Evolutionary conservation across 1,140 invertebrate species (phyloP).

Genomic region (Drosophila repletoides): DNA sequence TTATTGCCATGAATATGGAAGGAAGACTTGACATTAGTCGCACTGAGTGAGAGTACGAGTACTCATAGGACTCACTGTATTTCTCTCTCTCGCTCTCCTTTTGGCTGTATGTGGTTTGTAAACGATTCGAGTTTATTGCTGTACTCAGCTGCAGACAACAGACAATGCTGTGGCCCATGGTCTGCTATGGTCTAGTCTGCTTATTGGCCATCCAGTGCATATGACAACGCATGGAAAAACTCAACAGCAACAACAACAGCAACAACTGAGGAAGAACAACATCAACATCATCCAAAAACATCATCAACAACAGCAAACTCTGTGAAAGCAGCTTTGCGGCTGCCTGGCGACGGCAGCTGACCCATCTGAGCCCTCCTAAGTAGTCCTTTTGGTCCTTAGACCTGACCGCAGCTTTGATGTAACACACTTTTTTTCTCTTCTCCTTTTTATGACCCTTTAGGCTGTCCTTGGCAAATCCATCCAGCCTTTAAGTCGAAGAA

Average conservation of each 20-base stretch:
- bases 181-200: no score
- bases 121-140: conserved; percentile 65
- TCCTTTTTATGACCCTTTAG: not conserved
- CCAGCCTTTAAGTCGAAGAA: conserved; percentile 1
- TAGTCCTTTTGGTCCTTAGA: conserved; percentile 31
- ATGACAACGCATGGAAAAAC: conserved; percentile 25
- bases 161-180: conserved; percentile 37
- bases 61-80: not conserved
- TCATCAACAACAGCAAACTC: not conserved
- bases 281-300: not conserved
- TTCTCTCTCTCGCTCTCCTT: not conserved
- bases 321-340: conserved; percentile 40
- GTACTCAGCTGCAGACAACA: conserved; percentile 62
- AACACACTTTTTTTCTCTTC: not conserved
- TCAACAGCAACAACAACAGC: not conserved
- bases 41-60: conserved; percentile 35
- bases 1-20: conserved; percentile 72
- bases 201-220: conserved; percentile 47
- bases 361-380: conserved; percentile 11
- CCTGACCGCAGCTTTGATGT: conserved; percentile 36
- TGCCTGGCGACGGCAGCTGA: conserved; percentile 22
- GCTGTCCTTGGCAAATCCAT: not conserved
- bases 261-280: conserved; percentile 1
- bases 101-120: conserved; percentile 12
- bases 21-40: conserved; percentile 67